phyloP scores from a whole-genome alignment of 2,797 vertebrate species.

The Cetoscarus ocellatus region DNA sequence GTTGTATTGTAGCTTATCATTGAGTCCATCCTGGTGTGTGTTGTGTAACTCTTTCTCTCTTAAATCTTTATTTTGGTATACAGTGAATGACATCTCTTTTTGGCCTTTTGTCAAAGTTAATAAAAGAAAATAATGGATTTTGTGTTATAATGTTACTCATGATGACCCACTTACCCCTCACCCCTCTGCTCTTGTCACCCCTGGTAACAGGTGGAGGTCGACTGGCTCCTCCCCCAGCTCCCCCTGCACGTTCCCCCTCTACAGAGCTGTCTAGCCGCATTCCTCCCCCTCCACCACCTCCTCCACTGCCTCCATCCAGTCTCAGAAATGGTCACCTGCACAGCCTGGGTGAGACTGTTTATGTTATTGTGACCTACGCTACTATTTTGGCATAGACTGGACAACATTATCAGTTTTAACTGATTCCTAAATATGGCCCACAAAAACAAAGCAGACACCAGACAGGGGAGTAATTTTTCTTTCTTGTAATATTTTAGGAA shows the following conservation, averaged over 20 bases:
- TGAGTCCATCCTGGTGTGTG: not conserved
- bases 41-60: not conserved
- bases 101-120: not conserved
- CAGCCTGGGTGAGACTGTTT: slow-evolving; percentile 82
- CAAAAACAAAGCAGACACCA: no score
- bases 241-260: slow-evolving; percentile 91
- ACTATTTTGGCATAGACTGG: no score
- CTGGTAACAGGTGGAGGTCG: slow-evolving; percentile 79
- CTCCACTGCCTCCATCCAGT: slow-evolving; percentile 69
- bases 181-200: slow-evolving; percentile 11
- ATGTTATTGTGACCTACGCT: no score
- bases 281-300: slow-evolving; percentile 82
- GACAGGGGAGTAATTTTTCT: no score
- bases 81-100: not conserved
- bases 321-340: slow-evolving; percentile 89
- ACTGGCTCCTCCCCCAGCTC: slow-evolving; percentile 91
- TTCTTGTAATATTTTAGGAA: no score
- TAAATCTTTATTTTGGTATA: not conserved
- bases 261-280: slow-evolving; percentile 93
- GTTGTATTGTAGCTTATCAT: slow-evolving; percentile 12
- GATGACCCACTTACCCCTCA: not conserved
- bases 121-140: not conserved
- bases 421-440: no score
- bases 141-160: not conserved
- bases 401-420: no score